Base-by-base conservation (phyloP, 2,888 invertebrate genomes). In the Zygothrica quintamaculata region DNA sequence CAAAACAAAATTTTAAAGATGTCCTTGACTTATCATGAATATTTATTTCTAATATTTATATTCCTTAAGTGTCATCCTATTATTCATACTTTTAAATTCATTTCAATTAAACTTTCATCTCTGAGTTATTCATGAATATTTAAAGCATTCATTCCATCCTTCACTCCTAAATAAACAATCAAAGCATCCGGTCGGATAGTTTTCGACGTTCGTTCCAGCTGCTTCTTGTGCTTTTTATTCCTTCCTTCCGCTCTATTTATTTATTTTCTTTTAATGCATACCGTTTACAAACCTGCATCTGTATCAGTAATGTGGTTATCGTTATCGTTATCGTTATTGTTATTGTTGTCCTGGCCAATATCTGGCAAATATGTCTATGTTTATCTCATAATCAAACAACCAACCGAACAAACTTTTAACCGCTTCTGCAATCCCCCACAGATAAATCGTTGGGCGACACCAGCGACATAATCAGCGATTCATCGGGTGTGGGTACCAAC, bases 401-500 rank as follows among this genome's bases (percentile, higher is more conserved):
- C 18, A 22, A 22, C n/a, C 31, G 9, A 31, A 51, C 34, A 12
- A 5, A 26, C n/a, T 7, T 2, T 12, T 16, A 33, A 1, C 25
- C n/a, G 12, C 25, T 33, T 13, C 18, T 44, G 26, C 56, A 22
- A 43, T 53, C 16, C 37, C n/a, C 1, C 8, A 71, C 76, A 97
- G 97, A 97, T 93, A 97, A 97, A 92, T 96, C 96, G 91, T 93
- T 96, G 88, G 96, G 96, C 70, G 97, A 97, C 91, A 95, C 96
- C 76, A 96, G 96, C 92, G 97, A 97, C 92, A 96, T 96, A 90
- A 96, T 97, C 89, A 97, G 96, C 91, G 97, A 97, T 92, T 97
- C 97, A 88, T 96, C 96, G 74, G 97, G 97, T 61, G 97, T 97
- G 59, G 97, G 97, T 72, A 97, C 97, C 33, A 96, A 95, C 91